phyloP scores from a whole-genome alignment of 2,888 invertebrate species.

The Thalpophila matura region DNA sequence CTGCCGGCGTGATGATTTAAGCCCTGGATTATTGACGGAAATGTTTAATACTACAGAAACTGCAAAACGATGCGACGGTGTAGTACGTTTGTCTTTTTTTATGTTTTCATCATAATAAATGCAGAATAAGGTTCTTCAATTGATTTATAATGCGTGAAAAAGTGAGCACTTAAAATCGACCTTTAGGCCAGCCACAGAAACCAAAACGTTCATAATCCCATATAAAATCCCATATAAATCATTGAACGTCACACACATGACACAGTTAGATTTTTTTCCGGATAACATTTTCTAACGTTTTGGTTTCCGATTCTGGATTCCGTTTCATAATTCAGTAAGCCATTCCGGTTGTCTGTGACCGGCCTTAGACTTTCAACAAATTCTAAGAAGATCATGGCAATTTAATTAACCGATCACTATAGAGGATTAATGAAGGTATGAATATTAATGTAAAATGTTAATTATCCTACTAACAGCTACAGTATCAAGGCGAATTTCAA shows the following conservation, averaged over 20 bases:
- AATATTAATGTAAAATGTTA: conserved; percentile 38
- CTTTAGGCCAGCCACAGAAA: too few species aligned
- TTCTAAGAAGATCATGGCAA: background rate
- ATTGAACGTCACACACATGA: too few species aligned
- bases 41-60: conserved; percentile 16
- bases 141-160: too few species aligned
- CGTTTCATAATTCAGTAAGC: too few species aligned
- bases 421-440: conserved; percentile 28
- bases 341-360: too few species aligned
- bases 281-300: too few species aligned
- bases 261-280: too few species aligned
- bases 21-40: conserved; percentile 27
- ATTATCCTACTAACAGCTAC: conserved; percentile 25
- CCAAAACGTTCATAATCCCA: too few species aligned
- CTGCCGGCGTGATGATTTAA: conserved; percentile 39
- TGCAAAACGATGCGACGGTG: background rate
- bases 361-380: too few species aligned
- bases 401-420: background rate
- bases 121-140: too few species aligned
- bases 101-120: background rate
- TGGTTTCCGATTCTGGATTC: too few species aligned
- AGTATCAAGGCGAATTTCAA: conserved; percentile 42
- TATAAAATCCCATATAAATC: too few species aligned
- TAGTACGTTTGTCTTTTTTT: background rate
- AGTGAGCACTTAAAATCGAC: background rate